phyloP scores from a whole-genome alignment of 2,797 vertebrate genomes.

The Amniataba percoides region DNA sequence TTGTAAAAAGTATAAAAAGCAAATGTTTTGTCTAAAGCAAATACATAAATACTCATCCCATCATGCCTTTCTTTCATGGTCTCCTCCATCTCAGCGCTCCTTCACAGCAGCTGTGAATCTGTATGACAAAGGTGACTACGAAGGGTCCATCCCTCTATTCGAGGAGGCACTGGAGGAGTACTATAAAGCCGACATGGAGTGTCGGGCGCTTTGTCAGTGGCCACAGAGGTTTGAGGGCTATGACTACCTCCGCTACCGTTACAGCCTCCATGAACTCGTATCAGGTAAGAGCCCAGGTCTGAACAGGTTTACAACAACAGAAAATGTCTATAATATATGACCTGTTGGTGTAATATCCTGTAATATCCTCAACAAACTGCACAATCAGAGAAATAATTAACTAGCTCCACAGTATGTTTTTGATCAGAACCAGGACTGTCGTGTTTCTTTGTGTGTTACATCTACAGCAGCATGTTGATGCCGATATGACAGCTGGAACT shows the following conservation, averaged over 20 bases:
- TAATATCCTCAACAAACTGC: constrained; percentile 1
- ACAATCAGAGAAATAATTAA: constrained; percentile 10
- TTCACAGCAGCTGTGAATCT: constrained; percentile 89
- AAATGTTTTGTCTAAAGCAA: too few relatives aligned
- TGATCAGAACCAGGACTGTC: constrained; percentile 3
- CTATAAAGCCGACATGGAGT: constrained; percentile 90
- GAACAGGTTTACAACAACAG: background rate
- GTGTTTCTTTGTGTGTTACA: constrained; percentile 4
- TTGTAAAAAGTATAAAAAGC: too few relatives aligned
- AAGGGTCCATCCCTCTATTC: constrained; percentile 85
- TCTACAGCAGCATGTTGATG: background rate
- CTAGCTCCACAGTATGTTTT: background rate
- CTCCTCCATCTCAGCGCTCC: constrained; percentile 82
- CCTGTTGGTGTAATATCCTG: background rate
- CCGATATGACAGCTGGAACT: background rate
- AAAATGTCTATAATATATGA: background rate
- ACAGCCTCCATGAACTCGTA: constrained; percentile 91
- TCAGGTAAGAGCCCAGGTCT: constrained; percentile 87
- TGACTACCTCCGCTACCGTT: constrained; percentile 89
- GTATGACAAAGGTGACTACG: constrained; percentile 89
- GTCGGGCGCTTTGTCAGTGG: constrained; percentile 91
- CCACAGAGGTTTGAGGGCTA: constrained; percentile 92
- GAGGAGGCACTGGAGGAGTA: constrained; percentile 92
- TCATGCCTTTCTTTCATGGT: constrained; percentile 1
- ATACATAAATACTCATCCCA: background rate